Base-by-base conservation (phyloP, 2,888 invertebrate species). In the Drosophila buzzatii region DNA sequence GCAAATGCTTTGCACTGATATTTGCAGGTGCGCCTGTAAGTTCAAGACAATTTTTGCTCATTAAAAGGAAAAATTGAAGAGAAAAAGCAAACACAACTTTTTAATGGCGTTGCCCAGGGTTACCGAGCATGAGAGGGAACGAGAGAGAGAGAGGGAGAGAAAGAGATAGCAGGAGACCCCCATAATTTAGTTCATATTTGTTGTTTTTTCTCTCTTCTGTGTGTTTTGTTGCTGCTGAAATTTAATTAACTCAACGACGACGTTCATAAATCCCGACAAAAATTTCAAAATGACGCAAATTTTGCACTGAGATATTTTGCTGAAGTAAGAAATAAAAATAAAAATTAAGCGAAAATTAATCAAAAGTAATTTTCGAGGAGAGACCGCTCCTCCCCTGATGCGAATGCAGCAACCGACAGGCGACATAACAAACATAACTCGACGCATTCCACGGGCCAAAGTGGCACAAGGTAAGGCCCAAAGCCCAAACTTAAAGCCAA, bases 341-440 rank as follows among this genome's bases (percentile, higher is more conserved):
- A 86, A 89, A 86, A 89, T 87, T 85, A 89, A 89, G 79, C 88
- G 85, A 80, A 89, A 87, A 87, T 87, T 89, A 89, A 86, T 88
- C 85, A 88, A 89, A 89, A 85, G 88, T 85, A 81, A 84, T 84
- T 85, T 82, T 42, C 47, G 45, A 44, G 51, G 51, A 47, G 45
- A 10, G 51, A n/a, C 45, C 27, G 18, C 61, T 44, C 58, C 47
- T 23, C 52, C n/a, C 51, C 57, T 6, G 27, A 18, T 6, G 16
- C 49, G 49, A 27, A 10, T 31, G 44, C 56, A 20, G 45, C 56
- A 70, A 70, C 62, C 70, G 52, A 61, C 70, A 71, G 62, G 81
- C 81, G 86, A 86, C 85, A 85, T 85, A 68, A 71, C 82, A 76
- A 75, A 84, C 89, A 85, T 85, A 86, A 73, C 87, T 86, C 59